Evolutionary conservation across 2,888 invertebrate species (phyloP).

Genomic region (Salticus scenicus): DNA sequence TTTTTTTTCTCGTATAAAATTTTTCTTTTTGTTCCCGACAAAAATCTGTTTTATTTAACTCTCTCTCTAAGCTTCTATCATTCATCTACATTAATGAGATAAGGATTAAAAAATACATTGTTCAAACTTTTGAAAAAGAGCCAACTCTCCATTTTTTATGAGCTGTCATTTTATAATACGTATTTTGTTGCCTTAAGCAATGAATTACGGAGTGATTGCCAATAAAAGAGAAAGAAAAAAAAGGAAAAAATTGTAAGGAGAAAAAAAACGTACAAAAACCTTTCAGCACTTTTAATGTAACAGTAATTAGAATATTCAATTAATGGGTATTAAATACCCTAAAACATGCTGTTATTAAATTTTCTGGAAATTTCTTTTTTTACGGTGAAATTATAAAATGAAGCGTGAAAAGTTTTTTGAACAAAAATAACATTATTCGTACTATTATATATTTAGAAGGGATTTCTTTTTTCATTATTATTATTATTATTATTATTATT

Average conservation of each 20-base stretch:
- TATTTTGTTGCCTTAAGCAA: background rate
- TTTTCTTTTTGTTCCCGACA: constrained; percentile 15
- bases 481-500: too few relatives aligned
- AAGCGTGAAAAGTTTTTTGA: background rate
- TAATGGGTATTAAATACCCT: constrained; percentile 4
- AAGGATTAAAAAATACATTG: constrained; percentile 37
- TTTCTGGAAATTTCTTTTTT: background rate
- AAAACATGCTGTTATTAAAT: constrained; percentile 1
- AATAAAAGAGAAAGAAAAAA: too few relatives aligned
- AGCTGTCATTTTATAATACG: constrained; percentile 6
- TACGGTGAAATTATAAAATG: background rate
- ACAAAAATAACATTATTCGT: too few relatives aligned
- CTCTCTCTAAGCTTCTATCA: constrained; percentile 51
- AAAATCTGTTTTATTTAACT: constrained; percentile 57
- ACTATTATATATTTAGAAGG: too few relatives aligned
- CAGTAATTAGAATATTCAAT: constrained; percentile 15
- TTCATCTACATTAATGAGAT: constrained; percentile 58
- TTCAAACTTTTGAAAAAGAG: constrained; percentile 12
- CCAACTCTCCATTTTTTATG: background rate
- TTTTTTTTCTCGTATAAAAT: constrained; percentile 10
- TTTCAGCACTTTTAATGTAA: background rate
- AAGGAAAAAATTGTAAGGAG: too few relatives aligned
- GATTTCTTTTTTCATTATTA: too few relatives aligned
- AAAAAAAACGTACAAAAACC: background rate
- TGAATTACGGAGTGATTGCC: too few relatives aligned